Evolutionary conservation across 2,888 invertebrate genomes (phyloP).

Genomic region (Sepiola atlantica): DNA sequence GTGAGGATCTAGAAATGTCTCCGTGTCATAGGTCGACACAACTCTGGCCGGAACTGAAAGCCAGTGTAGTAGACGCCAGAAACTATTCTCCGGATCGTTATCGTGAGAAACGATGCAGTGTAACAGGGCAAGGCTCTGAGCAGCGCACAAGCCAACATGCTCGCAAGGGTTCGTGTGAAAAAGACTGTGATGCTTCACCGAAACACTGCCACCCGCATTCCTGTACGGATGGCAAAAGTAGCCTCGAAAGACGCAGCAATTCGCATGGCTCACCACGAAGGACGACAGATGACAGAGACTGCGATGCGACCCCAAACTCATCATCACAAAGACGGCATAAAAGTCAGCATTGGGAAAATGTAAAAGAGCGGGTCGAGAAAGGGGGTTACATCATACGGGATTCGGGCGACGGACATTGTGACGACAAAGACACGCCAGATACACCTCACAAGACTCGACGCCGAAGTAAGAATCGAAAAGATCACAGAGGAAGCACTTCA

Average conservation of each 20-base stretch:
- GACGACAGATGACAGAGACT: neutral
- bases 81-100: neutral
- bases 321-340: neutral
- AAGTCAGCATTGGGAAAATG: neutral
- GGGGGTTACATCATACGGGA: neutral
- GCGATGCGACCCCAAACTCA: neutral
- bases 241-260: neutral
- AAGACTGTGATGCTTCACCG: neutral
- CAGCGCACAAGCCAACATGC: neutral
- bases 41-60: neutral
- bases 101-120: neutral
- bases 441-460: neutral
- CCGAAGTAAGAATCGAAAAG: neutral
- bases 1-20: neutral
- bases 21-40: constrained; percentile 35
- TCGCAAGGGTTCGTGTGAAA: neutral
- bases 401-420: neutral
- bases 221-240: neutral
- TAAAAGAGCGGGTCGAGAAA: neutral
- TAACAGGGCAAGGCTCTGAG: neutral
- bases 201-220: constrained; percentile 8
- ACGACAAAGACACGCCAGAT: neutral
- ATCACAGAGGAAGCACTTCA: constrained; percentile 33
- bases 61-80: neutral
- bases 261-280: neutral